phyloP scores from a whole-genome alignment of 2,888 invertebrate species.

The Ichneumoninae sp. region DNA sequence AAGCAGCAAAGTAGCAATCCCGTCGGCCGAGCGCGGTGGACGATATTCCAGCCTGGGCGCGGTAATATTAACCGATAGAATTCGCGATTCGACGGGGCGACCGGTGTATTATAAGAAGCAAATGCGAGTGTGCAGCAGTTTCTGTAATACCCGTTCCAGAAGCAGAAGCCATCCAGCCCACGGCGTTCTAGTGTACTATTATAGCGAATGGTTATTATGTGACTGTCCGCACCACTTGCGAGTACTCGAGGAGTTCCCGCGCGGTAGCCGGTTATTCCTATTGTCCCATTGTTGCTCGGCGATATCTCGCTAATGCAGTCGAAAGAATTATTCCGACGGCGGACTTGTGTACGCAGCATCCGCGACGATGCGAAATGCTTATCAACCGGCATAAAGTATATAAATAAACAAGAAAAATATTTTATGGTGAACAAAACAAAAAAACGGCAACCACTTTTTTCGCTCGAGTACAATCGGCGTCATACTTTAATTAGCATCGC shows the following conservation, averaged over 20 bases:
- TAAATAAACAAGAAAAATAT: not conserved
- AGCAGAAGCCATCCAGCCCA: constrained; percentile 7
- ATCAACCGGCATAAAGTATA: not conserved
- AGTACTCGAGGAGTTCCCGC: constrained; percentile 38
- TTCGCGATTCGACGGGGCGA: constrained; percentile 14
- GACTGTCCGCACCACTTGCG: constrained; percentile 28
- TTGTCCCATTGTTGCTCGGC: constrained; percentile 64
- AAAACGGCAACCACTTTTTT: not conserved
- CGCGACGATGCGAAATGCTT: constrained; percentile 18
- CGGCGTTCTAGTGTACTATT: constrained; percentile 21
- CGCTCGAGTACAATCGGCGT: constrained; percentile 20
- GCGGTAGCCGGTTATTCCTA: constrained; percentile 63
- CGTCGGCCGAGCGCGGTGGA: constrained; percentile 47
- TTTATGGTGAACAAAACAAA: not conserved
- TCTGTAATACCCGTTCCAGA: not conserved
- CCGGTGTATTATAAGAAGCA: constrained; percentile 8
- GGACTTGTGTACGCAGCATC: constrained; percentile 16
- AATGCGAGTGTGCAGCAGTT: constrained; percentile 4
- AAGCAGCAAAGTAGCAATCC: constrained; percentile 47
- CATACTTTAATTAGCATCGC: constrained; percentile 31
- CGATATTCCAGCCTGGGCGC: constrained; percentile 17
- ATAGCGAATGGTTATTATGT: constrained; percentile 36
- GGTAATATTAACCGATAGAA: constrained; percentile 40
- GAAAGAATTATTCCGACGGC: constrained; percentile 44
- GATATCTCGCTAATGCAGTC: constrained; percentile 60